Evolutionary conservation across 2,888 invertebrate species (phyloP), one percentile per base, ranked within the genome.

Genomic region (Pollenia griseotomentosa): DNA sequence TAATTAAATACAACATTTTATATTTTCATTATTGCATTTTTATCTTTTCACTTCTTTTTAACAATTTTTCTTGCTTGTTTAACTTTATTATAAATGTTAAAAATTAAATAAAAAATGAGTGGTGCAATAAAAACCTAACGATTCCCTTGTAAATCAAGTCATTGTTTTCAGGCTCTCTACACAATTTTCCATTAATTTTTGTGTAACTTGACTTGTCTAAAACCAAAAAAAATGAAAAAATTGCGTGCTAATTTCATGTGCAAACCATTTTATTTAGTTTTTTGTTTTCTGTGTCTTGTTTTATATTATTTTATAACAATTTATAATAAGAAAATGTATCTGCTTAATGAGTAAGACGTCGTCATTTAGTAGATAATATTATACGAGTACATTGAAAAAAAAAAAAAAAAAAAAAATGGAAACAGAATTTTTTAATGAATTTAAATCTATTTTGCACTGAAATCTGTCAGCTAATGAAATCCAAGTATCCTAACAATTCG

Each of bases 231-330:
- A 68, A 65, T 3, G 2, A 51, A 79, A 68, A 80, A 77, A 74
- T 87, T 87, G 87, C 87, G 87, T 87, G 87, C 46, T 87, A 46
- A 79, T 51, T 66, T 84, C 57, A 73, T 84, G 70, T 83, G 86
- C 83, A 86, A 70, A 55, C 10, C 16, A 59, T 48, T 61, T 61
- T 53, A 73, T 74, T 70, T 19, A 61, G 14, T 55, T 70, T 66
- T 59, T 74, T 57, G 6, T 33, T 59, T 44, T 19, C 3, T 42
- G 19, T 42, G 14, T 68, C 59, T 14, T 51, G 11, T 63, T 10
- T 65, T 74, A 1, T 61, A 48, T 73, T 66, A 61, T 75, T 68
- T 74, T 75, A 70, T 63, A 77, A 83, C 44, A 83, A 65, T 78
- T 71, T 83, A 71, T 82, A 23, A 48, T 23, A 65, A 48, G 40